Conservation (phyloP, 2,888 invertebrate genomes). For the Pachydiplax longipennis region DNA sequence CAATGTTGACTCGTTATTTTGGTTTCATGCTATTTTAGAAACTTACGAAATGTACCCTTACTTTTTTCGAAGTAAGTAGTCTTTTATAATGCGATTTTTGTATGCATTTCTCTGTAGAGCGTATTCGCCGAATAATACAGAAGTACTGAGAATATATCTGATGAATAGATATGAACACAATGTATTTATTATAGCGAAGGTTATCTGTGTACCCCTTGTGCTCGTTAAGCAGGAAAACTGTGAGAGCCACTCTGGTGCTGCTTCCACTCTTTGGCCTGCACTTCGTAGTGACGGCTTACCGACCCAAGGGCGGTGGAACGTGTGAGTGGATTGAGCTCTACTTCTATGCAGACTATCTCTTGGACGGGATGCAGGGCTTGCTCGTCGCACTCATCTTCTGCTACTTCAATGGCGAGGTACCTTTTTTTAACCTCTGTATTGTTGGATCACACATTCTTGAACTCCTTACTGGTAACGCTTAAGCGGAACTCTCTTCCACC, state of each 20-base stretch:
- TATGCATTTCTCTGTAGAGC: too few relatives aligned
- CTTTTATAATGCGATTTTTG: too few relatives aligned
- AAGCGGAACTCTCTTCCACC: too few relatives aligned
- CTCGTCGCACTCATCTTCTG: conserved; percentile 59
- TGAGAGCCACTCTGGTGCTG: conserved; percentile 60
- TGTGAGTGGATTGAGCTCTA: conserved; percentile 56
- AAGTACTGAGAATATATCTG: too few relatives aligned
- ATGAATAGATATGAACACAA: too few relatives aligned
- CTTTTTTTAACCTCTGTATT: not conserved
- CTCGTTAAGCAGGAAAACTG: conserved; percentile 59
- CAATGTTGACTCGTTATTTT: too few relatives aligned
- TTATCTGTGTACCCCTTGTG: not conserved
- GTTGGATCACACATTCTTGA: too few relatives aligned
- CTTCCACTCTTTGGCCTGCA: conserved; percentile 63
- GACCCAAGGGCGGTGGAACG: conserved; percentile 53
- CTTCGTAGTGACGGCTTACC: conserved; percentile 60
- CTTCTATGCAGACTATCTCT: conserved; percentile 58
- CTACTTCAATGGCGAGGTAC: conserved; percentile 59
- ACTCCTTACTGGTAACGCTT: too few relatives aligned
- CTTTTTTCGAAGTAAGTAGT: too few relatives aligned
- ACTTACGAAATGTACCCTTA: too few relatives aligned
- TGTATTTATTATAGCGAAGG: conserved; percentile 8
- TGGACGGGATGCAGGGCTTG: conserved; percentile 61
- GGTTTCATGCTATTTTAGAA: too few relatives aligned
- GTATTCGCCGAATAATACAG: too few relatives aligned